Evolutionary conservation across 2,888 invertebrate genomes (phyloP), one percentile per base, ranked within the genome.

Genomic region (Rotaria macrura): DNA sequence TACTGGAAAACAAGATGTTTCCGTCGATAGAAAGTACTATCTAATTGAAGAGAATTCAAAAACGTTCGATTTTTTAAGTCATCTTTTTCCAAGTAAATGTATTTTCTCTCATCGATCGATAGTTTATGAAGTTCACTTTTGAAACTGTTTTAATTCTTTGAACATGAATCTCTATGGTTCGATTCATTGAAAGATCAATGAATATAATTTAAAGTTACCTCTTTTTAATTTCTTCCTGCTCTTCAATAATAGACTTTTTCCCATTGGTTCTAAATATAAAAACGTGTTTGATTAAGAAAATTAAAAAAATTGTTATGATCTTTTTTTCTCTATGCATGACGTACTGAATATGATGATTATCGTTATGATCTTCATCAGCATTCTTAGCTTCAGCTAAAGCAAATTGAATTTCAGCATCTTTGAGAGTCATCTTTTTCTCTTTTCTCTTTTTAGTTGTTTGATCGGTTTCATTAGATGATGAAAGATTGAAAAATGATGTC

Each of bases 151-250:
- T n/a, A n/a, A n/a, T n/a, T n/a, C n/a, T n/a, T n/a, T n/a, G n/a
- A n/a, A n/a, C n/a, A n/a, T n/a, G n/a, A n/a, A n/a, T n/a, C n/a
- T n/a, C n/a, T n/a, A n/a, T n/a, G n/a, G n/a, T n/a, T n/a, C n/a
- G n/a, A n/a, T n/a, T n/a, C n/a, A n/a, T n/a, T n/a, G n/a, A n/a
- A n/a, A n/a, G n/a, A n/a, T n/a, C n/a, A n/a, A n/a, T n/a, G n/a
- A n/a, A n/a, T n/a, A n/a, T n/a, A n/a, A 40, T 25, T 25, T 12
- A 3, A 43, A 43, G n/a, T 25, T 43, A 84, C 84, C 84, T 84
- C 14, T 52, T 43, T 79, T 86, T 86, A 38, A 86, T 84, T 85
- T 84, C 86, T 29, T 84, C 74, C 34, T 86, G 84, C 54, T 86
- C 86, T 85, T 86, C 84, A 43, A 84, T 54, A 38, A 84, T 74